phyloP scores from a whole-genome alignment of 1,140 invertebrate genomes.

The Riptortus pedestris region DNA sequence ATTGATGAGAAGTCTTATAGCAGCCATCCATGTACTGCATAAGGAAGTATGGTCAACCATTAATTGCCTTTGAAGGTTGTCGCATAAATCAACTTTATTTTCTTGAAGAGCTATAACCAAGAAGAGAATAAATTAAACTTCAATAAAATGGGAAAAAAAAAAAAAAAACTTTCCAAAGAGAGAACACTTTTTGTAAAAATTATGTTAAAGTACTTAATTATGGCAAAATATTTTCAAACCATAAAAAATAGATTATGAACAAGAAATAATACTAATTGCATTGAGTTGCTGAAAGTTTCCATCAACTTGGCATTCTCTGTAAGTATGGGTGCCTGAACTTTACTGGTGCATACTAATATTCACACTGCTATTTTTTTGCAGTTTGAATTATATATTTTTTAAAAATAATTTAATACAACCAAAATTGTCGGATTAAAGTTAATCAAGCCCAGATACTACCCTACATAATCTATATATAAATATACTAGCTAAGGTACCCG shows the following conservation, averaged over 20 bases:
- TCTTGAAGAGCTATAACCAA: conserved; percentile 36
- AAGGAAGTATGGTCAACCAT: conserved; percentile 39
- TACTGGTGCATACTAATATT: too few species aligned
- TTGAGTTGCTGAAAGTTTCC: neutral
- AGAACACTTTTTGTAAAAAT: neutral
- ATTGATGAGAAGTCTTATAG: conserved; percentile 34
- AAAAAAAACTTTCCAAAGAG: too few species aligned
- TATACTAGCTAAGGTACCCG: too few species aligned
- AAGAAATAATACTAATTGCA: neutral
- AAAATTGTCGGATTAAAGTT: too few species aligned
- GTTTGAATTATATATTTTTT: too few species aligned
- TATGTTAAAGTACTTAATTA: neutral
- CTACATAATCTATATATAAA: too few species aligned
- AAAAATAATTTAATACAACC: too few species aligned
- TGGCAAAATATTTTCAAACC: neutral
- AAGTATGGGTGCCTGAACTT: too few species aligned
- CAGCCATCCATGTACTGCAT: conserved; percentile 41
- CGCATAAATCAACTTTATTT: conserved; percentile 36
- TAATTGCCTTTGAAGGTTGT: conserved; percentile 39
- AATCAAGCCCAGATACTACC: too few species aligned
- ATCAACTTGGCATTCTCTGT: too few species aligned
- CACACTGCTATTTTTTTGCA: too few species aligned
- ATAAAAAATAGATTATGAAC: neutral
- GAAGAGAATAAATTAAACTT: neutral
- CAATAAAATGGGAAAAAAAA: conserved; percentile 1